These are phyloP conservation scores for Hirundichthys speculiger DNA, from an alignment of 2,113 vertebrate genomes.

Conservation along the genomic window DNA sequence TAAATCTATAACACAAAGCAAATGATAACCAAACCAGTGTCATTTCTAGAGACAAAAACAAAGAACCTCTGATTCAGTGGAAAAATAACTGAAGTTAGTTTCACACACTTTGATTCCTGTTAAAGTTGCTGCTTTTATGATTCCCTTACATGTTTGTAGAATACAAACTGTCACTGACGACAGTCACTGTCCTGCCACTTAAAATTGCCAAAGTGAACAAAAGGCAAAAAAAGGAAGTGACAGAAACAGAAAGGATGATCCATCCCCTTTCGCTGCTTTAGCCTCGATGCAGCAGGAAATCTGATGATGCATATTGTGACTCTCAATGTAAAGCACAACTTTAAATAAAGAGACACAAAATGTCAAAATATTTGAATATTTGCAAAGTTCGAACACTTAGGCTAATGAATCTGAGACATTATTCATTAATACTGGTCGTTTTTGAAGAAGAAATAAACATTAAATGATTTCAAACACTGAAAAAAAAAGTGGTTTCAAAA, in stretches of 20 bases:
- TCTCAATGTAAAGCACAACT: not conserved
- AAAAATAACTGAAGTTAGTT: not conserved
- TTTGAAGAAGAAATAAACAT: not conserved
- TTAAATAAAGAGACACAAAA: not conserved
- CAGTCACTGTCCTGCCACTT: no score
- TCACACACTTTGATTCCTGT: not conserved
- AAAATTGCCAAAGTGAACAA: no score
- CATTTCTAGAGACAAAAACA: not conserved
- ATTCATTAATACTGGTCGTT: not conserved
- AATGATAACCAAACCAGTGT: not conserved
- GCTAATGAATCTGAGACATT: no score
- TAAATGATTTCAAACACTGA: no score
- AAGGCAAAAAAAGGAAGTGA: not conserved
- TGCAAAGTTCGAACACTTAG: fast-evolving
- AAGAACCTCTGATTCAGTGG: fast-evolving
- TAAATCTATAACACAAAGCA: no score
- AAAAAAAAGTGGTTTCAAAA: no score
- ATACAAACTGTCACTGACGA: no score
- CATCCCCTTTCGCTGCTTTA: fast-evolving
- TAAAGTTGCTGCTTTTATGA: fast-evolving
- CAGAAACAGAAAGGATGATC: not conserved
- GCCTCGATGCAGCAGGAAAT: not conserved
- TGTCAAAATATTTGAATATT: fast-evolving
- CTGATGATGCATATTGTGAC: not conserved
- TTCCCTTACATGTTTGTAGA: fast-evolving